Evolutionary conservation across 2,113 vertebrate genomes (phyloP).

Genomic region (Rhinolophus sinicus): DNA sequence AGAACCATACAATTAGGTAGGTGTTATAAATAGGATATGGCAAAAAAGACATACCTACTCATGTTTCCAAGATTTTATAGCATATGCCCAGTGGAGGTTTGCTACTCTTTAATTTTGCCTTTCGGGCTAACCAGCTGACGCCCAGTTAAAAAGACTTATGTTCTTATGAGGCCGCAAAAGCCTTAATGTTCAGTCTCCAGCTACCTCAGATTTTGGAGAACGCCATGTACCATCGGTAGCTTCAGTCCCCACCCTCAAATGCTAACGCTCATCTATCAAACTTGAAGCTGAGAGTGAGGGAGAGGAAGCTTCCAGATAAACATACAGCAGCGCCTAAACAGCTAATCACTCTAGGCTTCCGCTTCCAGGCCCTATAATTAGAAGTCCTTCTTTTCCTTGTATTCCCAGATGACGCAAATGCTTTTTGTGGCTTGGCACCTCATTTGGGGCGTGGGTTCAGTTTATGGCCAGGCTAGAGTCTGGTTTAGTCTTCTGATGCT

Average conservation of each 20-base stretch:
- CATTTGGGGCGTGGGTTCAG: constrained; percentile 97
- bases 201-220: constrained; percentile 86
- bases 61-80: constrained; percentile 89
- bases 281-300: constrained; percentile 85
- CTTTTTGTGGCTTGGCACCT: constrained; percentile 99
- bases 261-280: constrained; percentile 92
- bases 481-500: constrained; percentile 97
- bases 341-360: constrained; percentile 97
- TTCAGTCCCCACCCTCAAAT: constrained; percentile 83
- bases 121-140: constrained; percentile 94
- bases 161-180: constrained; percentile 95
- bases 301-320: constrained; percentile 99
- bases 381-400: constrained; percentile 96
- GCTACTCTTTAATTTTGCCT: constrained; percentile 94
- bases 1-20: constrained; percentile 86
- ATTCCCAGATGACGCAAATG: constrained; percentile 99
- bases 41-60: constrained; percentile 86
- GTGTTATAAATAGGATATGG: constrained; percentile 97
- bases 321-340: constrained; percentile 97
- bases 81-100: constrained; percentile 86
- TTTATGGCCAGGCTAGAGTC: constrained; percentile 94
- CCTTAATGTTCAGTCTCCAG: constrained; percentile 84
- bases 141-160: constrained; percentile 92
- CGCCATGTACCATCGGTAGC: constrained; percentile 89
- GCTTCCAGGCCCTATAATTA: constrained; percentile 99